Evolutionary conservation across 2,113 vertebrate species (phyloP).

Genomic region (Eulacestoma nigropectus): DNA sequence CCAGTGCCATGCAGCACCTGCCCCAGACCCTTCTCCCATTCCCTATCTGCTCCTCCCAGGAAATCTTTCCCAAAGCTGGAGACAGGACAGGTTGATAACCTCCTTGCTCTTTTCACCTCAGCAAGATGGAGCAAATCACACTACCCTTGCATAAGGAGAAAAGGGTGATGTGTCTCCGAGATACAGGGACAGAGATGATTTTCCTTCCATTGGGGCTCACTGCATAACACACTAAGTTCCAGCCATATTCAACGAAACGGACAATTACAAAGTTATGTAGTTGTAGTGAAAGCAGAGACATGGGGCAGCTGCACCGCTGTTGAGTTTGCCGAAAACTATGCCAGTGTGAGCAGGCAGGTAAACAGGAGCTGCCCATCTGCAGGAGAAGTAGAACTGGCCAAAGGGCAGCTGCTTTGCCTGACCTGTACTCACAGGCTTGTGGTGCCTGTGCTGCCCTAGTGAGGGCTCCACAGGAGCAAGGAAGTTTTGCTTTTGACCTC

Average conservation of each 20-base stretch:
- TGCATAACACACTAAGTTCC: neutral
- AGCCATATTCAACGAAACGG: neutral
- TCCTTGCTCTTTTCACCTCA: neutral
- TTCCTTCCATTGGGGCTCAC: neutral
- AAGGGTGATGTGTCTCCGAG: accelerated
- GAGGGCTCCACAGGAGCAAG: neutral
- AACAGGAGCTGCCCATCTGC: neutral
- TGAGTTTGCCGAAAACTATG: neutral
- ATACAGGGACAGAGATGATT: neutral
- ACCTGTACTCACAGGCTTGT: neutral
- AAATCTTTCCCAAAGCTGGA: neutral
- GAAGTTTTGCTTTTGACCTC: neutral
- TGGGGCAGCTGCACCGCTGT: neutral
- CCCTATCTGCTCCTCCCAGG: neutral
- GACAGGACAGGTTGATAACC: neutral
- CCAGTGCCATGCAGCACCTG: accelerated
- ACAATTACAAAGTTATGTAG: neutral
- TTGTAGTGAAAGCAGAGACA: neutral
- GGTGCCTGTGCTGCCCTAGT: neutral
- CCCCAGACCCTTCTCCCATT: neutral
- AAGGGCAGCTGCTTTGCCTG: neutral
- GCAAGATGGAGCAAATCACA: neutral
- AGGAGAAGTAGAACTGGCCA: neutral
- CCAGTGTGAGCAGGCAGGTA: neutral
- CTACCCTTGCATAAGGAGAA: neutral